Evolutionary conservation across 2,888 invertebrate species (phyloP).

Genomic region (Linyphia triangularis): DNA sequence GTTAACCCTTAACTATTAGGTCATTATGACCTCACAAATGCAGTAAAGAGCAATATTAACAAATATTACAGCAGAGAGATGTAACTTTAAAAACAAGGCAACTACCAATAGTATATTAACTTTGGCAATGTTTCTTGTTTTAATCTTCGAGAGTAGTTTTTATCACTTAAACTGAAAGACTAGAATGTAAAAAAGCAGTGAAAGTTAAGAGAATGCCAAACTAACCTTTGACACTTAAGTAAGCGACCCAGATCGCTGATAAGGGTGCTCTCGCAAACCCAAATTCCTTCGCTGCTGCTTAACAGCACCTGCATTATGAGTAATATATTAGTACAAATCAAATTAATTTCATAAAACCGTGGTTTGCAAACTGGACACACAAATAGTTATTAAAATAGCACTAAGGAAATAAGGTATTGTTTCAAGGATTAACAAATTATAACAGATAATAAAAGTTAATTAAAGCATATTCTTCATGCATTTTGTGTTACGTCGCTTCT

Average conservation of each 20-base stretch:
- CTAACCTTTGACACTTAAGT: slow-evolving; percentile 80
- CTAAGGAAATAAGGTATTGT: not conserved
- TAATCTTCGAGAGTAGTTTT: not conserved
- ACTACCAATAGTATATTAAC: not conserved
- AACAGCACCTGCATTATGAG: slow-evolving; percentile 86
- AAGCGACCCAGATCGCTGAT: slow-evolving; percentile 95
- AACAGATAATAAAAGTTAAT: not conserved
- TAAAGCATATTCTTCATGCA: no score
- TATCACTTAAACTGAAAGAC: slow-evolving; percentile 37
- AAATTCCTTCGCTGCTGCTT: slow-evolving; percentile 90
- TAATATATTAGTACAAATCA: slow-evolving; percentile 60
- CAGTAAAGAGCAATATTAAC: no score
- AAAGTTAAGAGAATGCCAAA: slow-evolving; percentile 48
- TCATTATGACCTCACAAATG: no score
- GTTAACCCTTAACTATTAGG: no score
- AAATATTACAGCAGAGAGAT: not conserved
- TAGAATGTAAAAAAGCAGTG: slow-evolving; percentile 62
- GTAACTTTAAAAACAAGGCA: not conserved
- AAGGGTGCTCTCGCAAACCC: slow-evolving; percentile 97
- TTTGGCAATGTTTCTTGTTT: not conserved
- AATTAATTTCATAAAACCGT: slow-evolving; percentile 44
- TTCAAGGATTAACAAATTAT: not conserved
- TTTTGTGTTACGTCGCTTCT: no score
- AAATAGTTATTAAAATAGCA: not conserved
- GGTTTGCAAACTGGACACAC: slow-evolving; percentile 39